Percentiles rank a stretch among this genome's conserved stretches.
phyloP scores from a whole-genome alignment of 2,888 invertebrate genomes.

The Hemistola chrysoprasaria region DNA sequence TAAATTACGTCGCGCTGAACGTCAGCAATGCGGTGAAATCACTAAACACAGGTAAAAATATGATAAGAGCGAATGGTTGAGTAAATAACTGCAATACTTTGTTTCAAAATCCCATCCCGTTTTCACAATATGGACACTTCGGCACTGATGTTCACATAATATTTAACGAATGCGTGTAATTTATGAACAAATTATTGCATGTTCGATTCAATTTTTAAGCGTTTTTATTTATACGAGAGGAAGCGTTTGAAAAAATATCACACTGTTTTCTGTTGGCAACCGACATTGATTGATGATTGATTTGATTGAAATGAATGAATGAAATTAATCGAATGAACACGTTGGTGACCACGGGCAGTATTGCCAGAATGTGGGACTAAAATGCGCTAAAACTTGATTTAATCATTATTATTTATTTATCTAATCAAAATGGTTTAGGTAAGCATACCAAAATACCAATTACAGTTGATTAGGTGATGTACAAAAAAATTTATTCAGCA shows the following conservation, averaged over 20 bases:
- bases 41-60: conserved; percentile 46
- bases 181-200: conserved; percentile 39
- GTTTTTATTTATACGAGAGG: conserved; percentile 31
- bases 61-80: conserved; percentile 54
- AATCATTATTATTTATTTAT: no score
- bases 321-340: conserved; percentile 21
- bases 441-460: no score
- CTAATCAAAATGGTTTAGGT: no score
- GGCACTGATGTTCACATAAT: conserved; percentile 43
- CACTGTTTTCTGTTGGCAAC: conserved; percentile 51
- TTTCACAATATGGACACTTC: conserved; percentile 52
- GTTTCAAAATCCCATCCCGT: conserved; percentile 36
- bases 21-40: conserved; percentile 53
- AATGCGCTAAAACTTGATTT: no score
- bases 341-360: no score
- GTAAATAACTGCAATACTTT: conserved; percentile 53
- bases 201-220: conserved; percentile 39
- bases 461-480: no score
- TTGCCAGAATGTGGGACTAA: no score
- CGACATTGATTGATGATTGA: conserved; percentile 58
- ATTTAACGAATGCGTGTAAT: conserved; percentile 39
- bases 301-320: conserved; percentile 30
- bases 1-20: conserved; percentile 42
- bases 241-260: conserved; percentile 39
- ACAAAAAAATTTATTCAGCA: no score